Percentiles rank a stretch among this genome's conserved stretches.
Evolutionary conservation across 2,797 vertebrate genomes (phyloP).

Genomic region (Hemitrygon akajei): DNA sequence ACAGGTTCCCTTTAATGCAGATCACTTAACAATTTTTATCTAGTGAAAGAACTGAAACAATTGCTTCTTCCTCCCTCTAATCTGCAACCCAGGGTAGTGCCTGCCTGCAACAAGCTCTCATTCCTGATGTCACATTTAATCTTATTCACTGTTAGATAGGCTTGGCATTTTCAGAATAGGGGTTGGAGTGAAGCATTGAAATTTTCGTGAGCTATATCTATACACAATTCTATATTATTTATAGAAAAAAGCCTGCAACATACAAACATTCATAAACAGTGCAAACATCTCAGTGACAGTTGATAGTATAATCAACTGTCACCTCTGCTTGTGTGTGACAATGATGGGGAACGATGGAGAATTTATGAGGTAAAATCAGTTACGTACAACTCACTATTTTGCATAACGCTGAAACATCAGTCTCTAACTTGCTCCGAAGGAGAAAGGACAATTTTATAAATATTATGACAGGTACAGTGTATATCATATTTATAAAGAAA

Average conservation of each 20-base stretch:
- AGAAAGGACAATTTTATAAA: constrained; percentile 53
- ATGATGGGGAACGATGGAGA: constrained; percentile 56
- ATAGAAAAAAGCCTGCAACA: constrained; percentile 34
- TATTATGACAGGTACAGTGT: constrained; percentile 52
- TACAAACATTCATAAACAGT: constrained; percentile 38
- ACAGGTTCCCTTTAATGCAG: background rate
- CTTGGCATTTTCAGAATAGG: background rate
- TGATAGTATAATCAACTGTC: constrained; percentile 55
- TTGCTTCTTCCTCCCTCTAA: background rate
- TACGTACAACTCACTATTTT: constrained; percentile 55
- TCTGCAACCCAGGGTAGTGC: background rate
- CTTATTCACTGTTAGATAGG: constrained; percentile 17
- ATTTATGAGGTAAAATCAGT: constrained; percentile 57
- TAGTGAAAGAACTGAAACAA: constrained; percentile 51
- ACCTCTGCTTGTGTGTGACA: constrained; percentile 55
- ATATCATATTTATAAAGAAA: constrained; percentile 53
- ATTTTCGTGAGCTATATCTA: background rate
- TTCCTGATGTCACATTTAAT: constrained; percentile 17
- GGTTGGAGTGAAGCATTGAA: background rate
- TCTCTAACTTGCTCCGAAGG: constrained; percentile 49
- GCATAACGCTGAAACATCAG: constrained; percentile 52
- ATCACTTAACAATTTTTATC: background rate
- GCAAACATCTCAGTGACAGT: constrained; percentile 51
- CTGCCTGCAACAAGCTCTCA: background rate
- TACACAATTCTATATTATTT: background rate